Evolutionary conservation across 2,113 vertebrate genomes (phyloP).

Genomic region (Calypte anna): DNA sequence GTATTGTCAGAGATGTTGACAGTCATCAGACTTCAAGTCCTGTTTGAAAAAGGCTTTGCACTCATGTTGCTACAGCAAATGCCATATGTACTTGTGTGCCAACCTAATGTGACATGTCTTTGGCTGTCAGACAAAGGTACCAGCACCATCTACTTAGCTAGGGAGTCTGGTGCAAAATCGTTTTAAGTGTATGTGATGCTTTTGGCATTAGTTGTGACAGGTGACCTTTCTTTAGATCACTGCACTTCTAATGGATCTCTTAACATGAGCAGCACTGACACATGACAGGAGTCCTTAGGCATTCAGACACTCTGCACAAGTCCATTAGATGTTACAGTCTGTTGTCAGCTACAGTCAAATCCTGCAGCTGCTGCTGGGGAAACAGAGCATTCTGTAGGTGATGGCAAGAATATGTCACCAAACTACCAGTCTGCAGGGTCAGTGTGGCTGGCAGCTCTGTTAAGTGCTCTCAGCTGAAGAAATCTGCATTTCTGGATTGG

Average conservation of each 20-base stretch:
- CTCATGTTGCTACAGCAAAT: background rate
- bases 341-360: slow-evolving; percentile 63
- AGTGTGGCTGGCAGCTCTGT: background rate
- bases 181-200: slow-evolving; percentile 67
- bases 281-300: slow-evolving; percentile 68
- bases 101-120: background rate
- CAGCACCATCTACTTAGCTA: slow-evolving; percentile 49
- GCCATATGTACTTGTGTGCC: background rate
- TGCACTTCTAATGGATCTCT: slow-evolving; percentile 65
- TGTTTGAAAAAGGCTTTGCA: background rate
- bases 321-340: slow-evolving; percentile 62
- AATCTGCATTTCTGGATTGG: background rate
- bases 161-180: slow-evolving; percentile 51
- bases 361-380: slow-evolving; percentile 22
- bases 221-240: slow-evolving; percentile 75
- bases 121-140: background rate
- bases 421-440: background rate
- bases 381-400: slow-evolving; percentile 52
- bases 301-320: slow-evolving; percentile 40
- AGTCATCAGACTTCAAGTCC: background rate
- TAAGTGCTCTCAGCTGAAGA: background rate
- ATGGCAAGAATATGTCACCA: slow-evolving; percentile 69
- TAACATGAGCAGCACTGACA: slow-evolving; percentile 71
- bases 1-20: background rate
- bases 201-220: slow-evolving; percentile 64